A percentile compares a stretch with the other conserved stretches of the same genome.
Evolutionary conservation across 2,888 invertebrate genomes (phyloP).

Genomic region (Callimorpha dominula): DNA sequence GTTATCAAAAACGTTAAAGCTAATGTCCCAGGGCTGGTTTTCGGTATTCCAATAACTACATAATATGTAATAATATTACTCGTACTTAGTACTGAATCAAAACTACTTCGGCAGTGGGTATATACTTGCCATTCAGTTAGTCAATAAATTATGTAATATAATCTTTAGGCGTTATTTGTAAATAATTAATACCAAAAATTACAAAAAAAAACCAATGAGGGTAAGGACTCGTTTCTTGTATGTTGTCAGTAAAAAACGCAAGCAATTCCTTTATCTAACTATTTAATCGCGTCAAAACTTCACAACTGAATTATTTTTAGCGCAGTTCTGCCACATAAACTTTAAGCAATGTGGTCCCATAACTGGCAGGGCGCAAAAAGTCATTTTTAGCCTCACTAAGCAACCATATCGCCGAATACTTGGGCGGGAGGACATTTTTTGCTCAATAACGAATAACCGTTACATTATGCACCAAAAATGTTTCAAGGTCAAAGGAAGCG

Average conservation of each 20-base stretch:
- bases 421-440: conserved; percentile 15
- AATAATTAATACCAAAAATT: too few relatives aligned
- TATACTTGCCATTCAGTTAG: too few relatives aligned
- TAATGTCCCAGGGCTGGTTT: too few relatives aligned
- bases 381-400: conserved; percentile 12
- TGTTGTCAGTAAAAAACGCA: neutral
- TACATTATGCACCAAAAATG: conserved; percentile 3
- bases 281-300: conserved; percentile 12
- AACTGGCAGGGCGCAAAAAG: neutral
- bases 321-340: conserved; percentile 13
- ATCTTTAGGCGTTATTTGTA: too few relatives aligned
- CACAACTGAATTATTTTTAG: conserved; percentile 9
- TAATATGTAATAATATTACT: too few relatives aligned
- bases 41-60: too few relatives aligned
- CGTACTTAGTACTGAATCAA: too few relatives aligned
- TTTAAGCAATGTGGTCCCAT: neutral
- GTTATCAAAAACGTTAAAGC: too few relatives aligned
- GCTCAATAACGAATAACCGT: conserved; percentile 5
- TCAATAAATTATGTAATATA: too few relatives aligned
- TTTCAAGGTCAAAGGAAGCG: conserved; percentile 11
- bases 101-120: too few relatives aligned
- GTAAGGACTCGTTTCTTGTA: neutral
- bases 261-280: neutral
- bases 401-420: conserved; percentile 9
- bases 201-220: neutral